Evolutionary conservation across 2,113 vertebrate genomes (phyloP).

Genomic region (Tragelaphus imberbis): DNA sequence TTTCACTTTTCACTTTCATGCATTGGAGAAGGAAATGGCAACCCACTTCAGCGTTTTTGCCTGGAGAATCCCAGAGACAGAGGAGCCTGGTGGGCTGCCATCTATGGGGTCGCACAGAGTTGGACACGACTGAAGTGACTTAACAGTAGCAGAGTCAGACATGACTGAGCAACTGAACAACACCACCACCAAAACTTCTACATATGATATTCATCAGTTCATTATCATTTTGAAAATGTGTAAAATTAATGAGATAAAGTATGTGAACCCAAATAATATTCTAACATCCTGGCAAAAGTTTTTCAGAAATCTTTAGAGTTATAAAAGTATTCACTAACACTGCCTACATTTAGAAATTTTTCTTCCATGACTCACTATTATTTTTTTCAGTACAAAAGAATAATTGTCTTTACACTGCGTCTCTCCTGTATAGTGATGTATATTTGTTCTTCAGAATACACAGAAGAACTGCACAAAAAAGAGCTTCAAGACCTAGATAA

Average conservation of each 20-base stretch:
- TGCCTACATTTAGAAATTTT: background rate
- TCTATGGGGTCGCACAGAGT: too few relatives aligned
- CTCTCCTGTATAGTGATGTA: background rate
- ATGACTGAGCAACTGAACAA: background rate
- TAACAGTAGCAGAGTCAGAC: background rate
- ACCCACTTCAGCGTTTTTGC: too few relatives aligned
- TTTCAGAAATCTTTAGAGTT: background rate
- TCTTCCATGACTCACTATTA: background rate
- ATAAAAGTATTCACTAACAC: background rate
- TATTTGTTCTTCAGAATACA: too few relatives aligned
- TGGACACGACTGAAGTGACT: too few relatives aligned
- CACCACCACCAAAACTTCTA: background rate
- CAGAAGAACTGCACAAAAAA: too few relatives aligned
- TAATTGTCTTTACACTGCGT: background rate
- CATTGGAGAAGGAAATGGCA: too few relatives aligned
- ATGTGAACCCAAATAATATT: background rate
- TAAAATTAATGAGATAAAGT: background rate
- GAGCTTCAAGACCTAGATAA: too few relatives aligned
- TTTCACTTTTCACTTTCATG: too few relatives aligned
- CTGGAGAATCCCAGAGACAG: too few relatives aligned
- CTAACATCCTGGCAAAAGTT: background rate
- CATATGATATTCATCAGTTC: background rate
- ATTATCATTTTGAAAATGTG: background rate
- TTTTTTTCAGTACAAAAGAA: background rate
- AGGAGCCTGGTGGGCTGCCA: too few relatives aligned